These are phyloP conservation scores for Variabilichromis moorii DNA, from an alignment of 2,113 vertebrate species.

Conservation along the genomic window DNA sequence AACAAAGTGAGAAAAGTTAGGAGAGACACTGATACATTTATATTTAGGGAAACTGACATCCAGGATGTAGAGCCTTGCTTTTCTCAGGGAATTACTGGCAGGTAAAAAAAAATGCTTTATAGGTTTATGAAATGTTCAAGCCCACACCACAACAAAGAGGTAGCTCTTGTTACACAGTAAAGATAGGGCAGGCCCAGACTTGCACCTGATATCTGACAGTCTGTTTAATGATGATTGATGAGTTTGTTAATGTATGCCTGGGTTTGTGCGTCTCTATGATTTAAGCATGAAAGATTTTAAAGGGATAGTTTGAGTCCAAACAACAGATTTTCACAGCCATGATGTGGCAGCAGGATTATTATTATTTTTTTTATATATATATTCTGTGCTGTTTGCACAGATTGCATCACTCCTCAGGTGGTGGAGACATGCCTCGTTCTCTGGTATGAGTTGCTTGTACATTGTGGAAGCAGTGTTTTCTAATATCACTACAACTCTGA, in stretches of 20 bases:
- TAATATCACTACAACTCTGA: background rate
- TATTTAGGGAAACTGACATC: background rate
- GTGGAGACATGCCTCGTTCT: background rate
- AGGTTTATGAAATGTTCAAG: slow-evolving; percentile 6
- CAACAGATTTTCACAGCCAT: background rate
- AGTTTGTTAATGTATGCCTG: background rate
- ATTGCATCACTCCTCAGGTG: background rate
- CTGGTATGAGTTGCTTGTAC: background rate
- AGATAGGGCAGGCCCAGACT: slow-evolving; percentile 51
- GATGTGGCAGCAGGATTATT: background rate
- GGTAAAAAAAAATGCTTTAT: background rate
- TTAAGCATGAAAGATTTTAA: background rate
- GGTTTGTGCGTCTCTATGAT: background rate
- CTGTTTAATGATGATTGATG: slow-evolving; percentile 18
- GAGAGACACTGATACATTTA: background rate
- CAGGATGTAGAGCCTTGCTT: background rate
- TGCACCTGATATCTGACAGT: slow-evolving; percentile 32
- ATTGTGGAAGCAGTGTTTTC: background rate
- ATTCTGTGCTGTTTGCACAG: background rate
- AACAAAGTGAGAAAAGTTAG: background rate
- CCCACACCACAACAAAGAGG: slow-evolving; percentile 22
- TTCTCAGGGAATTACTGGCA: slow-evolving; percentile 11
- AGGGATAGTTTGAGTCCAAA: background rate
- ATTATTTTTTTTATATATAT: background rate
- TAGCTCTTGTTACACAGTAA: slow-evolving; percentile 43